A percentile compares a stretch with the other conserved stretches of the same genome.
These are phyloP conservation scores for Bombyx mori DNA, from an alignment of 1,140 invertebrate genomes.

Conservation along the genomic window DNA sequence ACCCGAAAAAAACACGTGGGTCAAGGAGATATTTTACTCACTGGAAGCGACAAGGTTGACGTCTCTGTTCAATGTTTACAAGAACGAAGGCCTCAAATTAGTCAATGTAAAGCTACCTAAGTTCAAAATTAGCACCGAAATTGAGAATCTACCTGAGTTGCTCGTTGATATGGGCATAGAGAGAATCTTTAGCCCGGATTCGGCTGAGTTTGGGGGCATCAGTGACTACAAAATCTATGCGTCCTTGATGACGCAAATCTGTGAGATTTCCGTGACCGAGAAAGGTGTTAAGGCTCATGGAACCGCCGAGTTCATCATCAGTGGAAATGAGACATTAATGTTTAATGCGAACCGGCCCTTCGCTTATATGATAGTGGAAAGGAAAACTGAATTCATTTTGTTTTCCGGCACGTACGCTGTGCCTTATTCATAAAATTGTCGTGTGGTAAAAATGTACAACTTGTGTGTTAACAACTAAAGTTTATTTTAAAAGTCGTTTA, in stretches of 20 bases:
- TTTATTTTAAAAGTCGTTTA: too few relatives aligned
- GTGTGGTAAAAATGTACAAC: too few relatives aligned
- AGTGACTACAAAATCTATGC: slow-evolving; percentile 62
- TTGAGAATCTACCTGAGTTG: slow-evolving; percentile 69
- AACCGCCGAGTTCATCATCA: slow-evolving; percentile 54
- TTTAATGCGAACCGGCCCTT: slow-evolving; percentile 64
- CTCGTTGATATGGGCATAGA: slow-evolving; percentile 76
- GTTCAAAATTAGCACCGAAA: slow-evolving; percentile 75
- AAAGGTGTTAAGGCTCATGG: slow-evolving; percentile 77
- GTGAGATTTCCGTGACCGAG: slow-evolving; percentile 80
- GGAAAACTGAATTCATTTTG: slow-evolving; percentile 53
- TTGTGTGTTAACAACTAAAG: too few relatives aligned
- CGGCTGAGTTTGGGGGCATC: slow-evolving; percentile 76
- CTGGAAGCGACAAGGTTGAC: slow-evolving; percentile 66
- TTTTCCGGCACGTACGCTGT: slow-evolving; percentile 59
- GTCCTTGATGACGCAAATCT: slow-evolving; percentile 74
- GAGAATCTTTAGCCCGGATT: slow-evolving; percentile 72
- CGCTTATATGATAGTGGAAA: slow-evolving; percentile 66
- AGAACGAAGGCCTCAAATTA: slow-evolving; percentile 43
- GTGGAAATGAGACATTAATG: slow-evolving; percentile 30
- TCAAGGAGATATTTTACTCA: slow-evolving; percentile 49
- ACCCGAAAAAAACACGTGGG: slow-evolving; percentile 50
- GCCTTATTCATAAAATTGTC: slow-evolving; percentile 11
- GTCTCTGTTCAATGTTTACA: slow-evolving; percentile 63
- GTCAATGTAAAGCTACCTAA: slow-evolving; percentile 74